A percentile compares a stretch with the other conserved stretches of the same genome.
These are phyloP conservation scores for Ectemnius cavifrons DNA, from an alignment of 2,888 invertebrate species.

Conservation along the genomic window DNA sequence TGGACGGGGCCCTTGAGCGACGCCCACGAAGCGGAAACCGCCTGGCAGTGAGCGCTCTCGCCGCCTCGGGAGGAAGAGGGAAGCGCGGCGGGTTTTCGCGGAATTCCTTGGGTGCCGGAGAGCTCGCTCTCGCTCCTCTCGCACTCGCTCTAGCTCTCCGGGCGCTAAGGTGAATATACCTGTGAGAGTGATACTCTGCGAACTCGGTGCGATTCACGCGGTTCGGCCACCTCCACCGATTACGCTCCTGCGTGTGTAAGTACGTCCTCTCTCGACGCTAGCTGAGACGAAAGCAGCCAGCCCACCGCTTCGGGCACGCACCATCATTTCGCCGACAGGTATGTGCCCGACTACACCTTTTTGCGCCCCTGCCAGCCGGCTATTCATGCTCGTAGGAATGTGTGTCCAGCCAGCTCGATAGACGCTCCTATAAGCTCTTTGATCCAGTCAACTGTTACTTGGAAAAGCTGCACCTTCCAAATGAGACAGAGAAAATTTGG, in stretches of 20 bases:
- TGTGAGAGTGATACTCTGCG: no score
- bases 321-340: conserved; percentile 46
- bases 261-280: no score
- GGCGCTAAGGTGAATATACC: no score
- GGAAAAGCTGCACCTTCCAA: no score
- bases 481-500: no score
- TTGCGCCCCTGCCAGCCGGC: background rate
- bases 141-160: no score
- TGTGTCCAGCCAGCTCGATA: no score
- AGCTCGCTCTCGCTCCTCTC: no score
- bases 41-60: background rate
- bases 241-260: background rate
- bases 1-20: conserved; percentile 18
- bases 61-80: background rate
- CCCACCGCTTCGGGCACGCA: conserved; percentile 12
- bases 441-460: no score
- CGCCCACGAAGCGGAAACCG: conserved; percentile 42
- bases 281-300: no score
- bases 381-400: no score
- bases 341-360: conserved; percentile 6
- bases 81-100: conserved; percentile 33
- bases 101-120: conserved; percentile 38
- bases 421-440: no score
- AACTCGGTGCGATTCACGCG: background rate
- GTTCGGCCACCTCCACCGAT: background rate